Evolutionary conservation across 1,140 invertebrate species (phyloP).

Genomic region (Tetraneura akinire): DNA sequence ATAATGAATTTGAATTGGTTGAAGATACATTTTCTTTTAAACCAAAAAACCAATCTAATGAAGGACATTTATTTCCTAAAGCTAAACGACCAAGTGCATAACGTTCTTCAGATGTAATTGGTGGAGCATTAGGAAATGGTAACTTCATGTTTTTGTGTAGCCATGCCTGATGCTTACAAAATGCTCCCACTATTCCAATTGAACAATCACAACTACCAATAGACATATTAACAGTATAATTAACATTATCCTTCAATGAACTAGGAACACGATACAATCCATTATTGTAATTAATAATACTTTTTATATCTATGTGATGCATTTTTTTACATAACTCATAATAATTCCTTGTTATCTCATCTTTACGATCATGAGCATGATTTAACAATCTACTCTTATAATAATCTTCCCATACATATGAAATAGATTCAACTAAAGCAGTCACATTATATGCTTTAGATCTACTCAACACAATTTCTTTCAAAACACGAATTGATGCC

Average conservation of each 20-base stretch:
- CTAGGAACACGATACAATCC: constrained; percentile 7
- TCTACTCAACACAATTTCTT: constrained; percentile 12
- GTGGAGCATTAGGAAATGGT: constrained; percentile 15
- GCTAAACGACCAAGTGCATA: constrained; percentile 1
- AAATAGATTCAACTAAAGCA: constrained; percentile 19
- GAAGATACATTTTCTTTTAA: constrained; percentile 11
- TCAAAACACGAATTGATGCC: constrained; percentile 11
- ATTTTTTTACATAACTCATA: constrained; percentile 18
- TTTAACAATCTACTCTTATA: constrained; percentile 13
- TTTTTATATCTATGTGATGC: constrained; percentile 1
- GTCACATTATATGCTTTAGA: constrained; percentile 13
- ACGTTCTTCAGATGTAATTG: constrained; percentile 6
- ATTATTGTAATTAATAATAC: not conserved
- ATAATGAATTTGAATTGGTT: too few species aligned
- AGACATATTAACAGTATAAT: not conserved
- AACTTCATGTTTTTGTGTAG: constrained; percentile 8
- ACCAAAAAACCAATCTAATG: not conserved
- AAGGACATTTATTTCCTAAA: constrained; percentile 5
- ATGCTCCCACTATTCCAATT: not conserved
- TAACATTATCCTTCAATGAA: not conserved
- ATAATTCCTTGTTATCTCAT: constrained; percentile 9
- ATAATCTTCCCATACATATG: constrained; percentile 30
- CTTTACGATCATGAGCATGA: constrained; percentile 9
- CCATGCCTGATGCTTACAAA: constrained; percentile 19
- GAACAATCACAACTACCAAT: constrained; percentile 2